Evolutionary conservation across 2,797 vertebrate genomes (phyloP), one percentile per base, ranked within the genome.

Genomic region (Gephyroberyx darwinii): DNA sequence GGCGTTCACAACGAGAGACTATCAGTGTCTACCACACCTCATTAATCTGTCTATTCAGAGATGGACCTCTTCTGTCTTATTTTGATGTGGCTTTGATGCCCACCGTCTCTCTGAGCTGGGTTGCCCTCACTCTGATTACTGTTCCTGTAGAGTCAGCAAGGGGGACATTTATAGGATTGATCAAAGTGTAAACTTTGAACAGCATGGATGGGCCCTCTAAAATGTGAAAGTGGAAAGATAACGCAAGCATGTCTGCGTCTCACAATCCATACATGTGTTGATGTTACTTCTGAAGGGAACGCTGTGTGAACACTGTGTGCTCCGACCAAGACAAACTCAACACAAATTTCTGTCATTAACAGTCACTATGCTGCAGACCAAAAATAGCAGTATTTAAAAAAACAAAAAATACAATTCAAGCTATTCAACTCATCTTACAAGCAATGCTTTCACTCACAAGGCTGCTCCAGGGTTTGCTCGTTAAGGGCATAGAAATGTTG

Each of bases 381-480:
- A 50, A 50, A 41, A 50, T 19, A 50, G 48, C n/a, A 50, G 8
- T 50, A 41, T 41, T 41, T 12, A 41, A 41, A 41, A 13, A 41
- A 41, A 12, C 2, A 41, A 41, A 39, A 39, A 8, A 2, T 2
- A 26, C 26, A 26, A 26, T 26, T 26, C 26, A 26, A 39, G 8
- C 39, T 41, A 48, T 19, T 17, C 63, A 68, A 12, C 58, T 31
- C 69, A 26, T 20, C 48, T 48, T 54, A 20, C 26, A 51, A 10
- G 33, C 45, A 53, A 59, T 33, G 20, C 19, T 17, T 12, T 57
- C 20, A 19, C 33, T 54, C 17, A 48, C 17, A 35, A 17, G 17
- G n/a, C n/a, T 26, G 30, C 9, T 9, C 14, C 37, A 8, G 26
- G 26, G 26, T 26, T 26, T 26, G 26, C 26, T 2, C 26, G 1